phyloP scores from a whole-genome alignment of 2,113 vertebrate species.

The Sapayoa aenigma region DNA sequence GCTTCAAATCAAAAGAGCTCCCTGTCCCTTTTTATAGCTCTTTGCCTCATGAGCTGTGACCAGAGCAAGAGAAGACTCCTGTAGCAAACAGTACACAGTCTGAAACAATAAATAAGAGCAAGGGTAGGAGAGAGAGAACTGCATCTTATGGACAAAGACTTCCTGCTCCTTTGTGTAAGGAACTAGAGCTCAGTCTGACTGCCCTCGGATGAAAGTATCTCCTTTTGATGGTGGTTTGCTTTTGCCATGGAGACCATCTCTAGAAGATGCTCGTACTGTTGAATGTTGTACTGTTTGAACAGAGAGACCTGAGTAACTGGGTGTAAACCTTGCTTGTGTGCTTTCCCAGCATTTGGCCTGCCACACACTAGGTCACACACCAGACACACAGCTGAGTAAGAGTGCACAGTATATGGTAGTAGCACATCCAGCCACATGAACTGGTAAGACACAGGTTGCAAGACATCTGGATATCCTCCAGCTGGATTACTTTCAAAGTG shows the following conservation, averaged over 20 bases:
- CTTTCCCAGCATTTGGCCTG: neutral
- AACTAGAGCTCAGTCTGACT: neutral
- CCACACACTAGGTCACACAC: neutral
- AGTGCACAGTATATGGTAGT: rapidly evolving
- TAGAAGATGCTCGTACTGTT: neutral
- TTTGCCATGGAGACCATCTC: neutral
- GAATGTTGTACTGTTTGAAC: too few species aligned
- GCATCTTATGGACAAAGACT: neutral
- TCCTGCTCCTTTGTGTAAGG: neutral
- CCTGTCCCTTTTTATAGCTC: neutral
- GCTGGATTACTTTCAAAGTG: neutral
- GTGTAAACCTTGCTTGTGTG: neutral
- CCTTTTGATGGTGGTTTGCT: neutral
- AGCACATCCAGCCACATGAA: neutral
- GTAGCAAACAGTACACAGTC: neutral
- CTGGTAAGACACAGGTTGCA: neutral
- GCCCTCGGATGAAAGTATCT: neutral
- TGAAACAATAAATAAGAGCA: neutral
- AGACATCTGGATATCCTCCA: neutral
- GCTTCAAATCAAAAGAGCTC: neutral
- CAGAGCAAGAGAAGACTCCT: neutral
- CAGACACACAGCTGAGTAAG: neutral
- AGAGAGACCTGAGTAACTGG: neutral
- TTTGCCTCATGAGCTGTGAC: neutral
- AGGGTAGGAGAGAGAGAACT: neutral